A percentile compares a stretch with the other conserved stretches of the same genome.
Evolutionary conservation across 2,113 vertebrate species (phyloP).

Genomic region (Alces alces): DNA sequence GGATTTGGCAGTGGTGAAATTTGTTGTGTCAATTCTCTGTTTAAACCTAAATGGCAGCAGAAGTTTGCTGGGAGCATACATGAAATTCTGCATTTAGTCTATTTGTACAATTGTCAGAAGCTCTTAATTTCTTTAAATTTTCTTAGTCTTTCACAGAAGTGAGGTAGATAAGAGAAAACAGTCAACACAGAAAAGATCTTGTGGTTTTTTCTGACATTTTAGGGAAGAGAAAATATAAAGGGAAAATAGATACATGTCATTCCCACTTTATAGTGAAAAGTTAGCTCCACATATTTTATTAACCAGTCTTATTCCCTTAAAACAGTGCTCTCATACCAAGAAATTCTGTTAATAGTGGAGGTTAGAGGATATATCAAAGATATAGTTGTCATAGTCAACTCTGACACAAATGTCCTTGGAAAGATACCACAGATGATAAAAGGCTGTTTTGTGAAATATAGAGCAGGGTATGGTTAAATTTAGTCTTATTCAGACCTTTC

Average conservation of each 20-base stretch:
- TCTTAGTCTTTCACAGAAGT: not conserved
- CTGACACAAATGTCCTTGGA: not conserved
- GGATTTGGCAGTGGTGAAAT: not conserved
- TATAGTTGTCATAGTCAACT: not conserved
- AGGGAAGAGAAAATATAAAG: not conserved
- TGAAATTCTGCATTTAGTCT: not conserved
- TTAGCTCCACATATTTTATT: not conserved
- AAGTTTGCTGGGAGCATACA: not conserved
- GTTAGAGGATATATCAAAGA: not conserved
- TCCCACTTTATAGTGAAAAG: not conserved
- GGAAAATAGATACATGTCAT: not conserved
- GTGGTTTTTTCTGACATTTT: not conserved
- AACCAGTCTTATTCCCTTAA: not conserved
- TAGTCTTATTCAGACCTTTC: not conserved
- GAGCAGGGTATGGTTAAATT: not conserved
- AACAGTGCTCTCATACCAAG: not conserved
- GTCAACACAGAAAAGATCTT: not conserved
- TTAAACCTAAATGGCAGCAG: not conserved
- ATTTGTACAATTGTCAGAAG: not conserved
- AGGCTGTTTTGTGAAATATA: not conserved
- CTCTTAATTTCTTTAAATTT: not conserved
- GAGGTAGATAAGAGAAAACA: not conserved
- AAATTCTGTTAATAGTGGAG: not conserved
- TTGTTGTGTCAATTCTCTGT: not conserved
- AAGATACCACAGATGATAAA: conserved; percentile 8